Conservation (phyloP, 2,797 vertebrate genomes). For the Dallia pectoralis region DNA sequence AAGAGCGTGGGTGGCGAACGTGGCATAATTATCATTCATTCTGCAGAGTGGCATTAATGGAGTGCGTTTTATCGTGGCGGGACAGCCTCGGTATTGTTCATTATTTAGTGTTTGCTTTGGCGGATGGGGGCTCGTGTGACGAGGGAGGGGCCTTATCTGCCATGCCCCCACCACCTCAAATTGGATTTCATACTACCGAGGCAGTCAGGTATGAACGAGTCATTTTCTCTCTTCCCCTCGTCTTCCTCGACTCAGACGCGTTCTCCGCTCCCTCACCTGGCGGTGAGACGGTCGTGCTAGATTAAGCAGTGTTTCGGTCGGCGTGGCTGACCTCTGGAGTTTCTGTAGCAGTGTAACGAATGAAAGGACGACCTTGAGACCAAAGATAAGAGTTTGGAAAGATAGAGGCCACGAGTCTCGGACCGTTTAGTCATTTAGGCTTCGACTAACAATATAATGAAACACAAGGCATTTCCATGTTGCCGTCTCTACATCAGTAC, state of each 20-base stretch:
- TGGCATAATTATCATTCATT: conserved; percentile 96
- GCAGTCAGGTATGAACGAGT: conserved; percentile 94
- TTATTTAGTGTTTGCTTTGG: conserved; percentile 97
- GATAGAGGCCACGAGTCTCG: not conserved
- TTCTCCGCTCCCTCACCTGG: conserved; percentile 14
- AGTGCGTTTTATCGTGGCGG: conserved; percentile 86
- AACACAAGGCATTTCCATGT: not conserved
- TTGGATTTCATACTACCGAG: conserved; percentile 94
- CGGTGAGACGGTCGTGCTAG: conserved; percentile 14
- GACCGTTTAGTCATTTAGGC: not conserved
- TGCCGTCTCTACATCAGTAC: no score
- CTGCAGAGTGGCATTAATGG: conserved; percentile 82
- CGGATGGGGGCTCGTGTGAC: conserved; percentile 77
- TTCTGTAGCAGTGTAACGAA: not conserved
- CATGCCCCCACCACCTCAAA: conserved; percentile 68
- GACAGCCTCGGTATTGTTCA: conserved; percentile 88
- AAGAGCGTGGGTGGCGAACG: conserved; percentile 75
- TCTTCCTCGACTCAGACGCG: conserved; percentile 11
- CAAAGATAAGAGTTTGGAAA: not conserved
- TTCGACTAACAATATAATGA: not conserved
- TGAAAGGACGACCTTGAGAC: not conserved
- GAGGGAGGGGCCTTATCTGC: conserved; percentile 52
- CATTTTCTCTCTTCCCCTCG: conserved; percentile 71
- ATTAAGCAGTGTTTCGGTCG: not conserved
- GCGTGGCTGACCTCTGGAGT: not conserved